These are phyloP conservation scores for Neria commutata DNA, from an alignment of 2,888 invertebrate species.

Conservation along the genomic window DNA sequence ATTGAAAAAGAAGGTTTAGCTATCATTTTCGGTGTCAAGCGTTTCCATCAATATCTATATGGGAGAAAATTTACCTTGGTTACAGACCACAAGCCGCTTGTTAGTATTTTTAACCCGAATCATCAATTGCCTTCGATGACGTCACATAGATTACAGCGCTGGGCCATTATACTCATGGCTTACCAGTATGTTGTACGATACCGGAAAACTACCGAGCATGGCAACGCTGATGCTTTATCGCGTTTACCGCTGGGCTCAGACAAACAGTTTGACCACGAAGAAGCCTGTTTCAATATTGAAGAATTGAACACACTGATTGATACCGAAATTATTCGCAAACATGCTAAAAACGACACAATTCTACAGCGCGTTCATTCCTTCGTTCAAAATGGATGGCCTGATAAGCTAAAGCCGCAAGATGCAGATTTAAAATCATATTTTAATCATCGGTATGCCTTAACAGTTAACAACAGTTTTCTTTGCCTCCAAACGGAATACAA, in stretches of 20 bases:
- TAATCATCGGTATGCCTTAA: conserved; percentile 14
- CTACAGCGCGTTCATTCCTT: conserved; percentile 2
- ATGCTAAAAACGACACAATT: background rate
- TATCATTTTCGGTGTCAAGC: conserved; percentile 9
- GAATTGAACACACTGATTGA: background rate
- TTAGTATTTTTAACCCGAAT: conserved; percentile 11
- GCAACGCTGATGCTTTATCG: conserved; percentile 15
- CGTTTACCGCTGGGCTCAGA: background rate
- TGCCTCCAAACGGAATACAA: conserved; percentile 26
- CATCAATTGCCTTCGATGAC: conserved; percentile 5
- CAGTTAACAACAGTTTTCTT: conserved; percentile 15
- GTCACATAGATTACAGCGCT: conserved; percentile 11
- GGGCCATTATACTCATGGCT: conserved; percentile 11
- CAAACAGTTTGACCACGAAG: background rate
- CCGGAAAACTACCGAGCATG: conserved; percentile 12
- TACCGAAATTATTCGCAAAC: background rate
- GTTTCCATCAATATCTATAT: conserved; percentile 15
- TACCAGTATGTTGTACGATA: conserved; percentile 9
- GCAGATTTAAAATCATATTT: conserved; percentile 15
- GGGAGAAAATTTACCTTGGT: conserved; percentile 8
- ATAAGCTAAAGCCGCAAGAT: conserved; percentile 5
- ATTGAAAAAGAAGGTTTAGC: conserved; percentile 5
- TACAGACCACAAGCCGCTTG: conserved; percentile 12
- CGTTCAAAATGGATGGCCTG: conserved; percentile 6
- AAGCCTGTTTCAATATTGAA: background rate